Evolutionary conservation across 2,888 invertebrate genomes (phyloP).

Genomic region (Apamea sordens): DNA sequence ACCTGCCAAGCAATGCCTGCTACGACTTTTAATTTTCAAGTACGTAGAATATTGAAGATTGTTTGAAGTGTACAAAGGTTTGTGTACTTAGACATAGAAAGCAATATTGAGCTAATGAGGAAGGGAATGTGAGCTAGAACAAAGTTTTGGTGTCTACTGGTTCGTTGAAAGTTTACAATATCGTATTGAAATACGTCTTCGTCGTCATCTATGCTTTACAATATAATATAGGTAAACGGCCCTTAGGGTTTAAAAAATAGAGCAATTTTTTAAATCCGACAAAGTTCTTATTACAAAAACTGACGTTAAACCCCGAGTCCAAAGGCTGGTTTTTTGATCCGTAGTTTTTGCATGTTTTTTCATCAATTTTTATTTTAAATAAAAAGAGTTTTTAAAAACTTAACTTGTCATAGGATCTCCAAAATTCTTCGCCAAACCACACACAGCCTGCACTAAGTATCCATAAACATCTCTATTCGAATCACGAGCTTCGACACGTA

Average conservation of each 20-base stretch:
- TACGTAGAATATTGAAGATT: slow-evolving; percentile 45
- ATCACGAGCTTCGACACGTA: slow-evolving; percentile 64
- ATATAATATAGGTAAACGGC: no score
- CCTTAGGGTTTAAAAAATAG: no score
- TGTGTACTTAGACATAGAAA: slow-evolving; percentile 13
- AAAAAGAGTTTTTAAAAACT: background rate
- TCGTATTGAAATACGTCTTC: background rate
- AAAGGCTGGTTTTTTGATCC: no score
- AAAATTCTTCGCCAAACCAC: slow-evolving; percentile 4
- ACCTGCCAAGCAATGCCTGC: slow-evolving; percentile 71
- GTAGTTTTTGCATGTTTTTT: no score
- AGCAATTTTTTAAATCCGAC: no score
- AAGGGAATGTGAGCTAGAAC: background rate
- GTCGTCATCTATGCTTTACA: no score
- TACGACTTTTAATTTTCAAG: slow-evolving; percentile 65
- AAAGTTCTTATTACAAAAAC: no score
- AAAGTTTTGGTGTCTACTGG: background rate
- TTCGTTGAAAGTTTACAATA: background rate
- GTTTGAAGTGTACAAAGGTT: slow-evolving; percentile 31
- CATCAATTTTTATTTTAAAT: no score
- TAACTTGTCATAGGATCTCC: no score
- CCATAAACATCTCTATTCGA: slow-evolving; percentile 37
- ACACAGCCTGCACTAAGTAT: background rate
- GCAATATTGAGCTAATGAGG: slow-evolving; percentile 34
- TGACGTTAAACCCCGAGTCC: no score